A percentile compares a stretch with the other conserved stretches of the same genome.
Conservation (phyloP, 2,113 vertebrate species). For the Zapornia atra region DNA sequence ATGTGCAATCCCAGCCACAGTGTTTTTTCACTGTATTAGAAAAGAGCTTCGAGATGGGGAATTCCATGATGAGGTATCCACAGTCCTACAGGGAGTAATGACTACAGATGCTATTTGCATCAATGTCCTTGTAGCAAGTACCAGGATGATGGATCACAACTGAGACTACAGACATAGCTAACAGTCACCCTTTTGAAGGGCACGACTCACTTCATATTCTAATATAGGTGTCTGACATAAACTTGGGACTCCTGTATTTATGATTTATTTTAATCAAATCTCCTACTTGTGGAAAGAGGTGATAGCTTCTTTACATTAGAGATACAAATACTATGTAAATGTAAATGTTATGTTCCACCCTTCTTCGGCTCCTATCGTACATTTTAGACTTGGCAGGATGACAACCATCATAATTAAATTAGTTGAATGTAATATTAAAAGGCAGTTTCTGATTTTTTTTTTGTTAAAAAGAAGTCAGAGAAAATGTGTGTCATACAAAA, state of each 20-base stretch:
- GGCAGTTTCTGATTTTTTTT: not conserved
- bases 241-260: conserved; percentile 6
- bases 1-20: not conserved
- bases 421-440: conserved; percentile 13
- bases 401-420: conserved; percentile 24
- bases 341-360: conserved; percentile 19
- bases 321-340: conserved; percentile 42
- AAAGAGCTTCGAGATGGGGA: conserved; percentile 40
- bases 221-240: conserved; percentile 31
- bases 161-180: not conserved
- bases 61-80: conserved; percentile 50
- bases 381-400: conserved; percentile 19
- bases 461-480: not conserved
- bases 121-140: conserved; percentile 41
- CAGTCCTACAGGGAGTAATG: conserved; percentile 39
- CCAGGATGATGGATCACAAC: conserved; percentile 51
- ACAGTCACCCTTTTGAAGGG: conserved; percentile 45
- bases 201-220: conserved; percentile 37
- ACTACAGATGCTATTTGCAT: conserved; percentile 62
- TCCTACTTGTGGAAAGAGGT: conserved; percentile 21
- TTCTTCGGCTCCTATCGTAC: not conserved
- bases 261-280: conserved; percentile 50
- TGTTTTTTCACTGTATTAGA: not conserved
- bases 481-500: not conserved
- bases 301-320: conserved; percentile 4